phyloP scores from a whole-genome alignment of 2,888 invertebrate genomes.

The Arge pagana region DNA sequence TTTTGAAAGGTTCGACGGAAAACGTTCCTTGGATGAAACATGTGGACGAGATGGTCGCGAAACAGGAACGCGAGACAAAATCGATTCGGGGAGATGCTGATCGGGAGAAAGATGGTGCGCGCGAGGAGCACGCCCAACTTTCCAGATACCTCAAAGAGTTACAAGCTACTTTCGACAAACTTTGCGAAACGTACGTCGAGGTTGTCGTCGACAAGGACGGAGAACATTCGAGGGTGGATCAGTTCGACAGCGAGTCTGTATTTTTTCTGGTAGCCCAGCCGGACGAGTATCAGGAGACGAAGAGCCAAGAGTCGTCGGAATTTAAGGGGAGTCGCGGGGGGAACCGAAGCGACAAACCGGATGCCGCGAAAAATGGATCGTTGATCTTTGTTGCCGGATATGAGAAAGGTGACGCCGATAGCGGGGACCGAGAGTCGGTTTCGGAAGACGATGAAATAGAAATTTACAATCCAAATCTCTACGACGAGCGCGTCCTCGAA shows the following conservation, averaged over 20 bases:
- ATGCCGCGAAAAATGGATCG: background rate
- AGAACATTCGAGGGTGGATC: conserved; percentile 51
- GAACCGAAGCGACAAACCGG: conserved; percentile 5
- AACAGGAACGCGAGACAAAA: background rate
- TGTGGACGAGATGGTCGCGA: conserved; percentile 20
- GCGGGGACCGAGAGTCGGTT: background rate
- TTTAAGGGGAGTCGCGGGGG: conserved; percentile 12
- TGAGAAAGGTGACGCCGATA: conserved; percentile 1
- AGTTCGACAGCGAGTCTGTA: conserved; percentile 61
- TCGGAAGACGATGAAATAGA: conserved; percentile 33
- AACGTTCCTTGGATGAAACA: conserved; percentile 33
- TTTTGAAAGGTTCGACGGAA: conserved; percentile 41
- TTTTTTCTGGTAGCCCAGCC: conserved; percentile 65
- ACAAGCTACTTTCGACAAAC: conserved; percentile 57
- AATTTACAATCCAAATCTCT: conserved; percentile 36
- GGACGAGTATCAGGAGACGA: conserved; percentile 60
- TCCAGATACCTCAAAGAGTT: conserved; percentile 46
- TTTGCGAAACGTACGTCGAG: conserved; percentile 61
- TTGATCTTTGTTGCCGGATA: background rate
- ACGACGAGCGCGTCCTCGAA: conserved; percentile 29
- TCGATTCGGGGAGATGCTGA: conserved; percentile 21
- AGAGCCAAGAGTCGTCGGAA: conserved; percentile 42
- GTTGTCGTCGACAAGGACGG: conserved; percentile 60
- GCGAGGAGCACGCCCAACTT: conserved; percentile 6
- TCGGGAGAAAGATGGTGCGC: conserved; percentile 26